Conservation (phyloP, 2,888 invertebrate species). For the Saturnia japonica region DNA sequence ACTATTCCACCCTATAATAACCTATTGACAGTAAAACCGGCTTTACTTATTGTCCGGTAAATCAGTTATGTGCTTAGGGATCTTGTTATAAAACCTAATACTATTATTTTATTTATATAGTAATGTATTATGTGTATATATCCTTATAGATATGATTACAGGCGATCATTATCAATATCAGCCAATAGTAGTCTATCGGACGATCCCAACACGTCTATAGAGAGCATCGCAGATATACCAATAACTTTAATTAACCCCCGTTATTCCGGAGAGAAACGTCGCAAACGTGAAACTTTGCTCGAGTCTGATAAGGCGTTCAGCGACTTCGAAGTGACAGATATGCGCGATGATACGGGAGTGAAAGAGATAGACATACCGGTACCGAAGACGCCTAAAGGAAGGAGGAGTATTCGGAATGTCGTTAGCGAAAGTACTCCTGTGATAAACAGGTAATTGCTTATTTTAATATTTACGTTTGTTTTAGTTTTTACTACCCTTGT, state of each 20-base stretch:
- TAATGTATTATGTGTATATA: not conserved
- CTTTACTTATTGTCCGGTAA: too few relatives aligned
- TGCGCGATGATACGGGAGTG: slow-evolving; percentile 6
- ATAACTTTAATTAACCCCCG: slow-evolving; percentile 68
- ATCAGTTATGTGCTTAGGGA: too few relatives aligned
- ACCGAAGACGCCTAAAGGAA: slow-evolving; percentile 57
- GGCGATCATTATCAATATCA: slow-evolving; percentile 67
- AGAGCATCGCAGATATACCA: slow-evolving; percentile 74
- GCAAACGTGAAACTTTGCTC: slow-evolving; percentile 19
- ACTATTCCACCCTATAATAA: too few relatives aligned
- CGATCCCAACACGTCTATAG: slow-evolving; percentile 69
- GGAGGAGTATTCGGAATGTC: slow-evolving; percentile 52
- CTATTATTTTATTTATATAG: too few relatives aligned
- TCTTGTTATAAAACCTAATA: too few relatives aligned
- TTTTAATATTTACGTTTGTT: not conserved
- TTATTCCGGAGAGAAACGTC: slow-evolving; percentile 49
- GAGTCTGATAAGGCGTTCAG: not conserved
- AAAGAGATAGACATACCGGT: slow-evolving; percentile 29
- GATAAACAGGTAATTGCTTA: slow-evolving; percentile 46
- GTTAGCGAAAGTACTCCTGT: slow-evolving; percentile 51
- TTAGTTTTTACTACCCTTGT: not conserved
- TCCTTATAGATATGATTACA: slow-evolving; percentile 33
- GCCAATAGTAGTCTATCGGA: slow-evolving; percentile 73
- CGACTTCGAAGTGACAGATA: slow-evolving; percentile 11
- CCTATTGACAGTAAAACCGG: too few relatives aligned